Conservation (phyloP, 2,797 vertebrate genomes). For the Thamnophis elegans region DNA sequence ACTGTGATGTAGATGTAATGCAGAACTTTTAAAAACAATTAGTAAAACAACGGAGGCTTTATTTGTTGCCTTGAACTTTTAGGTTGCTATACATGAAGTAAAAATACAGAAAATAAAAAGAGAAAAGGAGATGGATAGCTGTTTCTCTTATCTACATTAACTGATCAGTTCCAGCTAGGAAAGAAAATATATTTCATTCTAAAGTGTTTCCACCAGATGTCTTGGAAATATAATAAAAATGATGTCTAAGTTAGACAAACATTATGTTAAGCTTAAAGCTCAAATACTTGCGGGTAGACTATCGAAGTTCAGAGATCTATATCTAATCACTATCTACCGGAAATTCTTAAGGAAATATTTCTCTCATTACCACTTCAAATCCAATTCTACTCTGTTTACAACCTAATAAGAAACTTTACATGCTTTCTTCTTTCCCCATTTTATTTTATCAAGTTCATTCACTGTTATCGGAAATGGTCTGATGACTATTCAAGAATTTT, state of each 20-base stretch:
- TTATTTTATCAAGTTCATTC: neutral
- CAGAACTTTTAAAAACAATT: conserved; percentile 10
- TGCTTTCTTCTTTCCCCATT: neutral
- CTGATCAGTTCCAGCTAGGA: conserved; percentile 21
- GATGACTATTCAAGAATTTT: conserved; percentile 4
- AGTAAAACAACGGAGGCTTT: conserved; percentile 10
- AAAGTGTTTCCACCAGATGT: conserved; percentile 38
- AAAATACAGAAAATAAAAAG: conserved; percentile 1
- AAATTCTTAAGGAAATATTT: conserved; percentile 57
- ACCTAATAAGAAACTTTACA: conserved; percentile 17
- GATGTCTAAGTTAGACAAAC: conserved; percentile 50
- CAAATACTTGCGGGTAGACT: conserved; percentile 46
- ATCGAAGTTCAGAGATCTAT: conserved; percentile 62
- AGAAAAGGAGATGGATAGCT: neutral
- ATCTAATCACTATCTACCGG: conserved; percentile 63
- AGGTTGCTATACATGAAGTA: neutral
- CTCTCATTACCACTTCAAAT: conserved; percentile 30
- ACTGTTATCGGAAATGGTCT: neutral
- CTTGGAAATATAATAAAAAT: conserved; percentile 45
- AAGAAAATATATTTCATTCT: conserved; percentile 27
- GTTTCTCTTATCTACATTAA: conserved; percentile 30
- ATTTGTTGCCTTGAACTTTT: neutral
- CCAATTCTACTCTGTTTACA: conserved; percentile 29
- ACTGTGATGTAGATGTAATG: neutral
- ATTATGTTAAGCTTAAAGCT: conserved; percentile 41